phyloP scores from a whole-genome alignment of 2,888 invertebrate species.

The Pollenia griseotomentosa region DNA sequence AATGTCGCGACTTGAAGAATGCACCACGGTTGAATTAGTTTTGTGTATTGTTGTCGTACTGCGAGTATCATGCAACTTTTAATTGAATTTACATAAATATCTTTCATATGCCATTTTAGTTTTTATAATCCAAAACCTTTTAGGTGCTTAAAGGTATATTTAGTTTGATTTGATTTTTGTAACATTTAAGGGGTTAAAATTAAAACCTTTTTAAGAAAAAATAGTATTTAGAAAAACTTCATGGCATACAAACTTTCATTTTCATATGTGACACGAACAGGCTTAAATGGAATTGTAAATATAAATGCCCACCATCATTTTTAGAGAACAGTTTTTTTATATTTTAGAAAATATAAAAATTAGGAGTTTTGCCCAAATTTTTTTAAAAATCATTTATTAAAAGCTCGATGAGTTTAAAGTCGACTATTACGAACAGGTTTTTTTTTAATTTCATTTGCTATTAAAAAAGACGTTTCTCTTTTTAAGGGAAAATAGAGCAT shows the following conservation, averaged over 20 bases:
- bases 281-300: no score
- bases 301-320: no score
- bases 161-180: neutral
- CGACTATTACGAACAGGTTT: neutral
- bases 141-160: constrained; percentile 6
- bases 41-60: constrained; percentile 56
- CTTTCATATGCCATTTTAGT: constrained; percentile 56
- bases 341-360: no score
- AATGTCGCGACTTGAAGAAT: constrained; percentile 70
- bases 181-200: neutral
- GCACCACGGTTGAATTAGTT: constrained; percentile 62
- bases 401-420: neutral
- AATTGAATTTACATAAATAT: constrained; percentile 71
- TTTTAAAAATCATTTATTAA: no score
- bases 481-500: no score
- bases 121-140: constrained; percentile 31
- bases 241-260: no score
- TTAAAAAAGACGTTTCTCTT: no score
- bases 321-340: no score
- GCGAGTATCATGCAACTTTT: constrained; percentile 71
- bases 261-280: no score
- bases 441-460: neutral
- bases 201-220: no score
- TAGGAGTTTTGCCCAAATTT: no score
- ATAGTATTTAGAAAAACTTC: no score